These are phyloP conservation scores for Emmelina monodactyla DNA, from an alignment of 2,888 invertebrate genomes.

Conservation along the genomic window DNA sequence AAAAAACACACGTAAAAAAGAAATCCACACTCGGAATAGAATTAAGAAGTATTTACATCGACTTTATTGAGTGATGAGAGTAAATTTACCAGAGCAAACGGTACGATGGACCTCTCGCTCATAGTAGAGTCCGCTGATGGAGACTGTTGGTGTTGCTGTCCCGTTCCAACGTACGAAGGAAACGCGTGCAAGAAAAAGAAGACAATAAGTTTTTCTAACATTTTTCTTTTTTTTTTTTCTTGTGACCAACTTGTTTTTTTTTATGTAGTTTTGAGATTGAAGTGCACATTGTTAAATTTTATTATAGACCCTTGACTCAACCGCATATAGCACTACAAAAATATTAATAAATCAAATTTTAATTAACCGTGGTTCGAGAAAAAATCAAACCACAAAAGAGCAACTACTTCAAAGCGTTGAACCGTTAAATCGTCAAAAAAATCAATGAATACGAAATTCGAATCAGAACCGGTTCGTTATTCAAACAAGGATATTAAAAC, in stretches of 20 bases:
- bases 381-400: slow-evolving; percentile 54
- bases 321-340: slow-evolving; percentile 23
- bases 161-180: slow-evolving; percentile 24
- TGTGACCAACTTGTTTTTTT: too few species aligned
- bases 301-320: slow-evolving; percentile 35
- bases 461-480: slow-evolving; percentile 56
- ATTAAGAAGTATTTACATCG: slow-evolving; percentile 45
- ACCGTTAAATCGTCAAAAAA: slow-evolving; percentile 60
- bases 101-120: slow-evolving; percentile 60
- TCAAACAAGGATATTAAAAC: slow-evolving; percentile 45
- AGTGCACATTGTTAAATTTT: slow-evolving; percentile 30
- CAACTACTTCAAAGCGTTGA: slow-evolving; percentile 39
- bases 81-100: slow-evolving; percentile 64
- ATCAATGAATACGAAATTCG: slow-evolving; percentile 45
- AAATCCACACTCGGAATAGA: slow-evolving; percentile 4
- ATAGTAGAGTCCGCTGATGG: slow-evolving; percentile 62
- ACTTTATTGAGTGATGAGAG: slow-evolving; percentile 49
- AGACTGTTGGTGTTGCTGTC: slow-evolving; percentile 58
- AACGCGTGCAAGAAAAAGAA: slow-evolving; percentile 40
- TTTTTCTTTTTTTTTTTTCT: too few species aligned
- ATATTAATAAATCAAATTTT: slow-evolving; percentile 60
- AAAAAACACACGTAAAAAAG: slow-evolving; percentile 18
- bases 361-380: slow-evolving; percentile 48
- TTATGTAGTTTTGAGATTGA: too few species aligned
- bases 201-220: too few species aligned